Evolutionary conservation across 92 coral and sea anemone species (phyloP).

Genomic region (Umimayanthus kanabou): DNA sequence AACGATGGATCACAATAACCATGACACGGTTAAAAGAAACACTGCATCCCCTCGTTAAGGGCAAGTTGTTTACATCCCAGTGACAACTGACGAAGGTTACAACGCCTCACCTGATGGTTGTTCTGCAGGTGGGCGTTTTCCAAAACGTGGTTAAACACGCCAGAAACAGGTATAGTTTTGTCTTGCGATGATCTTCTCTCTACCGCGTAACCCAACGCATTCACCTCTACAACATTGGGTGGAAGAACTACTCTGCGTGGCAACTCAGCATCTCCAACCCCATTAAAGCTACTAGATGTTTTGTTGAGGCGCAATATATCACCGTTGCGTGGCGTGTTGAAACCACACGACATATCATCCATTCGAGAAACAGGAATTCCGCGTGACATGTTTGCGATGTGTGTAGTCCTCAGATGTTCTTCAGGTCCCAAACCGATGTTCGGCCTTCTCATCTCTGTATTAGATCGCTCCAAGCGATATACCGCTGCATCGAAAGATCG

Average conservation of each 20-base stretch:
- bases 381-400: background rate
- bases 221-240: conserved; percentile 19
- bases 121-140: conserved; percentile 2
- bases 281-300: background rate
- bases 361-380: conserved; percentile 15
- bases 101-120: conserved; percentile 12
- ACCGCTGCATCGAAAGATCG: background rate
- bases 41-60: background rate
- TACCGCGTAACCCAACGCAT: conserved; percentile 23
- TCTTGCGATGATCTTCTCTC: background rate
- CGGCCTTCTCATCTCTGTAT: background rate
- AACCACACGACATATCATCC: conserved; percentile 12
- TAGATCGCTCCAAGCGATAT: conserved; percentile 23
- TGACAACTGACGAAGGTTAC: background rate
- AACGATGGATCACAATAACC: too few relatives aligned
- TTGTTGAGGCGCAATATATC: background rate
- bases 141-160: background rate
- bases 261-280: background rate
- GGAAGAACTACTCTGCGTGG: conserved; percentile 24
- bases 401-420: background rate
- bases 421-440: background rate
- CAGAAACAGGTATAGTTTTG: background rate
- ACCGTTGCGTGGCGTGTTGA: conserved; percentile 5
- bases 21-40: too few relatives aligned
- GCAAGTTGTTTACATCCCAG: background rate